Percentiles rank a stretch among this genome's conserved stretches.
Conservation (phyloP, 2,888 invertebrate genomes). For the Acrobeloides nanus region DNA sequence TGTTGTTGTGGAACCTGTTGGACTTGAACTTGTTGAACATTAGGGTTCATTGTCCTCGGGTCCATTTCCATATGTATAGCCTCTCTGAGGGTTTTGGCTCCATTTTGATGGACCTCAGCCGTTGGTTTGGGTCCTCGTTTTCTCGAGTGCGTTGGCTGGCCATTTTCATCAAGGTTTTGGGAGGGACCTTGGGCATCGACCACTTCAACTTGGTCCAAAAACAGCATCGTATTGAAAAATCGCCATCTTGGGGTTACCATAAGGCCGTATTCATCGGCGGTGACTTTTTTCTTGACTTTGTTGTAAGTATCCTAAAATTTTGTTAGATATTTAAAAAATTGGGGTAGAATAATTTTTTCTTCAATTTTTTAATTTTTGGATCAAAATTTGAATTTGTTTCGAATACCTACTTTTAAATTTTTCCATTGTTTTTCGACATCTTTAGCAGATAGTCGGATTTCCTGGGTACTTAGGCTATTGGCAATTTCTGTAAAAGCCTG, state of each 20-base stretch:
- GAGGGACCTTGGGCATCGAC: too few species aligned
- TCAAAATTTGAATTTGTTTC: neutral
- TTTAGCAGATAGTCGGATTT: conserved; percentile 6
- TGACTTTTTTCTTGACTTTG: conserved; percentile 20
- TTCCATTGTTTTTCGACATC: conserved; percentile 25
- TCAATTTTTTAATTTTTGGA: neutral
- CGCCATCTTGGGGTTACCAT: conserved; percentile 18
- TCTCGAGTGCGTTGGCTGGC: too few species aligned
- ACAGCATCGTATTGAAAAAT: conserved; percentile 18
- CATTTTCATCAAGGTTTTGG: too few species aligned
- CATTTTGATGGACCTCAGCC: too few species aligned
- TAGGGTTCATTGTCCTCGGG: too few species aligned
- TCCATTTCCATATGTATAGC: too few species aligned
- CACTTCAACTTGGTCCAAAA: conserved; percentile 18
- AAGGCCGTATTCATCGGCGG: conserved; percentile 11
- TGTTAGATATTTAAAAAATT: neutral
- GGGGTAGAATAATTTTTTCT: neutral
- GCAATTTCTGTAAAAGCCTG: conserved; percentile 16
- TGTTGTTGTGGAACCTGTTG: too few species aligned
- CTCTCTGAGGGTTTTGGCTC: too few species aligned
- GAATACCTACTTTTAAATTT: conserved; percentile 19
- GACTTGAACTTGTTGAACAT: too few species aligned
- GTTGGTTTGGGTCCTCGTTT: too few species aligned
- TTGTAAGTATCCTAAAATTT: conserved; percentile 22
- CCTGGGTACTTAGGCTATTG: conserved; percentile 3